Evolutionary conservation across 2,797 vertebrate species (phyloP).

Genomic region (Oreonectes daqikongensis): DNA sequence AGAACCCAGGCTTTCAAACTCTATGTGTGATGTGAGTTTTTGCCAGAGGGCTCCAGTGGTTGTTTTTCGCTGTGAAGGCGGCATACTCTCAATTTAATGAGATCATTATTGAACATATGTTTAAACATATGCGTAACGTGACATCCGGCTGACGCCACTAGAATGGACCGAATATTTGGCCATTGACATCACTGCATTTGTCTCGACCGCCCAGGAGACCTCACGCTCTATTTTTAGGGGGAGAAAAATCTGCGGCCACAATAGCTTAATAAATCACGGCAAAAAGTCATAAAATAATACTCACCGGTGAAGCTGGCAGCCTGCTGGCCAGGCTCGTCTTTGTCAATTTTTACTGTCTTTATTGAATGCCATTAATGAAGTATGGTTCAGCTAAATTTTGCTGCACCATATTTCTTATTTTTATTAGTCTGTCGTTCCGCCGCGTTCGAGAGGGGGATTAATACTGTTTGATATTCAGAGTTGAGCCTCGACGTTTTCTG

Average conservation of each 20-base stretch:
- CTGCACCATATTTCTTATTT: constrained; percentile 37
- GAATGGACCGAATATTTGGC: constrained; percentile 29
- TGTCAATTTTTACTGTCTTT: constrained; percentile 49
- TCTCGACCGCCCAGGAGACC: constrained; percentile 57
- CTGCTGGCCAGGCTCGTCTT: constrained; percentile 42
- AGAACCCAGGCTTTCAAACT: constrained; percentile 13
- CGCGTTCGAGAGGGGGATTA: constrained; percentile 15
- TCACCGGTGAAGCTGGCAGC: constrained; percentile 30
- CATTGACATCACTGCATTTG: constrained; percentile 14
- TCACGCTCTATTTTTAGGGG: constrained; percentile 63
- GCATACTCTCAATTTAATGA: constrained; percentile 1
- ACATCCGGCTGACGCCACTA: constrained; percentile 29
- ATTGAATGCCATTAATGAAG: constrained; percentile 48
- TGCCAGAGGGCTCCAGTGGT: neutral
- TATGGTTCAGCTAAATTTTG: constrained; percentile 40
- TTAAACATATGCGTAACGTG: constrained; percentile 24
- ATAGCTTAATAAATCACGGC: constrained; percentile 45
- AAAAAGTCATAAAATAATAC: constrained; percentile 43
- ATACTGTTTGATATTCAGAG: constrained; percentile 38
- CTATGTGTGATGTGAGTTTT: constrained; percentile 8
- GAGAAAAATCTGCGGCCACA: constrained; percentile 35
- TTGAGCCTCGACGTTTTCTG: constrained; percentile 25
- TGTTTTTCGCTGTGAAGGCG: neutral
- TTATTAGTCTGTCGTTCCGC: constrained; percentile 38
- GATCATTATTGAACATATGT: constrained; percentile 16